These are phyloP conservation scores for Thalassophryne amazonica DNA, from an alignment of 2,797 vertebrate species.

Conservation along the genomic window DNA sequence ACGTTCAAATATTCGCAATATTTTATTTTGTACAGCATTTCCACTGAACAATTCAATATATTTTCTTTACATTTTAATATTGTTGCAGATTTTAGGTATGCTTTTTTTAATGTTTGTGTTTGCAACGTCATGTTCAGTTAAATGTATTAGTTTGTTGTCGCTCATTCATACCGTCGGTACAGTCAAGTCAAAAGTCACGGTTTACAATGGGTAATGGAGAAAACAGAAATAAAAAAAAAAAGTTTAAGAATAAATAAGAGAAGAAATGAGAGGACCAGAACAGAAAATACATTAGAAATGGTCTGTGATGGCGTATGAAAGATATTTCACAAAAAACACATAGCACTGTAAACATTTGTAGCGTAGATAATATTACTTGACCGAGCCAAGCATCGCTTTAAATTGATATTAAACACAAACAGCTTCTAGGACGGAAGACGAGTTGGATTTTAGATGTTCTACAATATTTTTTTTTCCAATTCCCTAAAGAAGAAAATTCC, in stretches of 20 bases:
- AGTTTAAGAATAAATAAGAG: slow-evolving; percentile 78
- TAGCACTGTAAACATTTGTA: slow-evolving; percentile 81
- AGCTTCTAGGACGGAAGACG: slow-evolving; percentile 83
- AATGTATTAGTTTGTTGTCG: slow-evolving; percentile 77
- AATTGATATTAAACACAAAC: slow-evolving; percentile 71
- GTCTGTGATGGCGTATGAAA: slow-evolving; percentile 71
- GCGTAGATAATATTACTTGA: slow-evolving; percentile 63
- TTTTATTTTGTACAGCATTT: slow-evolving; percentile 83
- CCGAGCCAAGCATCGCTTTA: slow-evolving; percentile 62
- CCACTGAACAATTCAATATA: slow-evolving; percentile 80
- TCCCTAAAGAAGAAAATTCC: slow-evolving; percentile 40
- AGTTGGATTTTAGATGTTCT: slow-evolving; percentile 67
- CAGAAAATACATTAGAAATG: slow-evolving; percentile 59
- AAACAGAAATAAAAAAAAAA: slow-evolving; percentile 65
- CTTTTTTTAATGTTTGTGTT: slow-evolving; percentile 78
- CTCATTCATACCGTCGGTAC: slow-evolving; percentile 86
- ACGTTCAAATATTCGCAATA: slow-evolving; percentile 54
- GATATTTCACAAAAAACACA: slow-evolving; percentile 74
- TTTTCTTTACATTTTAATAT: slow-evolving; percentile 73
- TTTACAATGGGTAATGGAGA: slow-evolving; percentile 75
- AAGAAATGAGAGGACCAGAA: slow-evolving; percentile 72
- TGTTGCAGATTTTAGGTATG: slow-evolving; percentile 69
- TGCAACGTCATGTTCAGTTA: slow-evolving; percentile 80
- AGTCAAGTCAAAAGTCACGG: slow-evolving; percentile 85
- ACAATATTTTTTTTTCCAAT: slow-evolving; percentile 63